phyloP scores from a whole-genome alignment of 92 coral and sea anemone genomes.

The Desmophyllum pertusum region DNA sequence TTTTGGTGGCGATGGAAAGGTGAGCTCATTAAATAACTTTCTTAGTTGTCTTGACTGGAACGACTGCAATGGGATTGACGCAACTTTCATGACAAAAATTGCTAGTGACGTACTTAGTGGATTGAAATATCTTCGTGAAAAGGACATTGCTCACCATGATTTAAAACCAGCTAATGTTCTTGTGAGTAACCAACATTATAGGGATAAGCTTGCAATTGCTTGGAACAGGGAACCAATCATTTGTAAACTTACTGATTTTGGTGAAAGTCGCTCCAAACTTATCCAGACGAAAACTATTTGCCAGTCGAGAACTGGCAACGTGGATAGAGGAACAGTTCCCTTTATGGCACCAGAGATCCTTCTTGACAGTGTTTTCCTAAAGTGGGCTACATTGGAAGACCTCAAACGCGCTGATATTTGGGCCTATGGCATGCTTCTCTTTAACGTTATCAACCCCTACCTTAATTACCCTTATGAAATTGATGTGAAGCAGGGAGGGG shows the following conservation, averaged over 20 bases:
- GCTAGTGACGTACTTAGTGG: no score
- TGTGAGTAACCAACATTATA: constrained; percentile 38
- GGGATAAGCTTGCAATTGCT: no score
- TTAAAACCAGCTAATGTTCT: constrained; percentile 50
- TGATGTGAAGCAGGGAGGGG: constrained; percentile 14
- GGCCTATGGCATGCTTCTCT: constrained; percentile 6
- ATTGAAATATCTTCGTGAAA: no score
- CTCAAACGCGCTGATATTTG: constrained; percentile 15
- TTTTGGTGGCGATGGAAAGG: constrained; percentile 30
- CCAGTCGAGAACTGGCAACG: constrained; percentile 25
- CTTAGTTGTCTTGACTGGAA: constrained; percentile 10
- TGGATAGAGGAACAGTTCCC: constrained; percentile 30
- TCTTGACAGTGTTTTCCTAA: background rate
- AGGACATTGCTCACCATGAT: no score
- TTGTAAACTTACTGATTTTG: no score
- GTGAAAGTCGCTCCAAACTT: no score
- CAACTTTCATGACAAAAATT: no score
- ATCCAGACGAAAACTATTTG: constrained; percentile 49
- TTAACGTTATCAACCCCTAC: background rate
- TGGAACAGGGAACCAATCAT: no score
- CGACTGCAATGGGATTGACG: constrained; percentile 20
- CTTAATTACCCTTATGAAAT: constrained; percentile 10
- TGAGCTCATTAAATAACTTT: constrained; percentile 19
- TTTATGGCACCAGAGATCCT: constrained; percentile 60
- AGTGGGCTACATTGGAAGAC: constrained; percentile 3